Evolutionary conservation across 2,797 vertebrate species (phyloP).

Genomic region (Silurus lanzhouensis): DNA sequence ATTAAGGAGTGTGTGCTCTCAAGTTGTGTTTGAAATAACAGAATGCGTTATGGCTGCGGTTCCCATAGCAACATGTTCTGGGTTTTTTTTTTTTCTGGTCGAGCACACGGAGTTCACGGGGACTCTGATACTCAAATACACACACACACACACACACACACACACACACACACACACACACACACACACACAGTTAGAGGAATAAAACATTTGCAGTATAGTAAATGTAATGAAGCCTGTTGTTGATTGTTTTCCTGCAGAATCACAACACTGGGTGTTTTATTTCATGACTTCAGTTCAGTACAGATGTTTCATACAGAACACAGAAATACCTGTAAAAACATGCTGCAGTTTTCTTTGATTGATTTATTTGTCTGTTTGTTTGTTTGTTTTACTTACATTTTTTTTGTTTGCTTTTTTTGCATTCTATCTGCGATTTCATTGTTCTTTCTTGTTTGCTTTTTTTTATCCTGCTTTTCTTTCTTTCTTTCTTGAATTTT

Average conservation of each 20-base stretch:
- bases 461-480: no score
- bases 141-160: slow-evolving; percentile 14
- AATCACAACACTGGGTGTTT: background rate
- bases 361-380: no score
- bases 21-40: slow-evolving; percentile 41
- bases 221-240: background rate
- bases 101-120: slow-evolving; percentile 45
- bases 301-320: background rate
- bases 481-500: no score
- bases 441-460: no score
- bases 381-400: no score
- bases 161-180: slow-evolving; percentile 13
- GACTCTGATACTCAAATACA: slow-evolving; percentile 5
- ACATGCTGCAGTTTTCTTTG: background rate
- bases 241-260: background rate
- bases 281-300: background rate
- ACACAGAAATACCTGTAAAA: background rate
- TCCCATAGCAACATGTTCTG: slow-evolving; percentile 68
- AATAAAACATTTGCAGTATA: background rate
- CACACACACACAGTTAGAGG: background rate
- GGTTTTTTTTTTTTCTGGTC: slow-evolving; percentile 42
- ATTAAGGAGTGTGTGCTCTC: slow-evolving; percentile 53
- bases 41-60: slow-evolving; percentile 63
- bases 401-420: background rate
- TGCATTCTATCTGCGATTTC: no score